Base-by-base conservation (phyloP, 2,113 vertebrate genomes). In the Odontesthes bonariensis region DNA sequence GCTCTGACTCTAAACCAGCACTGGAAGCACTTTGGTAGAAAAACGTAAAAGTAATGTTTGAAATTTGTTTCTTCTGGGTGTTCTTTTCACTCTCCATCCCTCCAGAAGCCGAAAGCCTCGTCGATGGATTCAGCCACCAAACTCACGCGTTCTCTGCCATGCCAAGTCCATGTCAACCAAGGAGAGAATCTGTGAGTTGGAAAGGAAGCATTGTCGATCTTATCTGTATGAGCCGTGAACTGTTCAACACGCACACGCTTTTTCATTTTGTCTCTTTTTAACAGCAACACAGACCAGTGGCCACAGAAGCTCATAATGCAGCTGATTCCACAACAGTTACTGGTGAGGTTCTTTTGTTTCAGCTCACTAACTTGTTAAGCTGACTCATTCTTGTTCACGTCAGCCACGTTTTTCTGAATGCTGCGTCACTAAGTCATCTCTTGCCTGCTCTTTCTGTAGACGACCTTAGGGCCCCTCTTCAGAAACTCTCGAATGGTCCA, bases 301-400 rank as follows among this genome's bases (percentile, higher is more conserved):
- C 97, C 97, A 0, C 96, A 97, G 90, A 98, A 98, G 72, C 93
- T 98, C 47, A 97, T 98, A 82, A 98, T 98, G 97, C 97, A 98
- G 91, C 93, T 98, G 33, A 98, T 98, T 84, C 97, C 97, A 0
- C 97, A 98, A 73, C 96, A 96, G 82, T 89, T 98, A 53, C 82
- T 98, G 93, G 97, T 98, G 89, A 91, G 93, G 10, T 13, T 27
- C 27, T 5, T 55, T 38, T 31, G 16, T 31, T 63, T 17, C 5
- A 5, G 42, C 55, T 19, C 55, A 57, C 9, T 16, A 23, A 14
- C 14, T 11, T 12, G 54, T 56, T 17, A 33, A 8, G 16, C 20
- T 22, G 32, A 22, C 42, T 61, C 12, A 38, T 38, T 17, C 16
- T 33, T 17, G 8, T 70, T 0, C 64, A 11, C 23, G 19, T 51